Evolutionary conservation across 1,140 invertebrate genomes (phyloP).

Genomic region (Propsilocerus akamusi): DNA sequence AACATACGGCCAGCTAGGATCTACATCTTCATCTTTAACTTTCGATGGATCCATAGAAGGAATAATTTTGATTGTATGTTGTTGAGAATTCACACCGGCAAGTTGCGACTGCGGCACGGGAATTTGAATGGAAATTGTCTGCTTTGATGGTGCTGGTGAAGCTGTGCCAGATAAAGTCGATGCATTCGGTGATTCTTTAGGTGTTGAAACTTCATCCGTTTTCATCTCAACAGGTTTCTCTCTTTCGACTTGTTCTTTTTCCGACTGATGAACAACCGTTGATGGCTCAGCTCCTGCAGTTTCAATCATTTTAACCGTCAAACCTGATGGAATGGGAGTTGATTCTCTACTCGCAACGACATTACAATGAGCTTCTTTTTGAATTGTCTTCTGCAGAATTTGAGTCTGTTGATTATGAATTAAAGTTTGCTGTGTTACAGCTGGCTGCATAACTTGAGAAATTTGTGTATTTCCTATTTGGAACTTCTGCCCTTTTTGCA

Average conservation of each 20-base stretch:
- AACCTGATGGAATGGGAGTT: too few species aligned
- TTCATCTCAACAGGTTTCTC: not conserved
- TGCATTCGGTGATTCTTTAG: not conserved
- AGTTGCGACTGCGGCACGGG: slow-evolving; percentile 15
- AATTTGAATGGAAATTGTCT: slow-evolving; percentile 7
- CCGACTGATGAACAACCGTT: not conserved
- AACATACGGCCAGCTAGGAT: slow-evolving; percentile 41
- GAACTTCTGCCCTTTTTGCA: not conserved
- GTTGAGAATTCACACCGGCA: not conserved
- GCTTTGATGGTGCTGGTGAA: not conserved
- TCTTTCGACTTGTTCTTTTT: not conserved
- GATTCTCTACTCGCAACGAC: too few species aligned
- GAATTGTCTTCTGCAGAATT: not conserved
- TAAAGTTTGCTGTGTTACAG: not conserved
- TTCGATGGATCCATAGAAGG: not conserved
- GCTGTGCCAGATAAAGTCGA: not conserved
- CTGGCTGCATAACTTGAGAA: not conserved
- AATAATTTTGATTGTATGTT: not conserved
- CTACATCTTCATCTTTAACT: slow-evolving; percentile 10
- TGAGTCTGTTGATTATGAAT: not conserved
- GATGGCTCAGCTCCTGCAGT: not conserved
- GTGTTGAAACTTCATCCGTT: not conserved
- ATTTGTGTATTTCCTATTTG: not conserved
- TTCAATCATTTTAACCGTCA: not conserved
- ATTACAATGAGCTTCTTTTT: not conserved